Evolutionary conservation across 2,113 vertebrate species (phyloP).

Genomic region (Rhynchopsitta pachyrhyncha): DNA sequence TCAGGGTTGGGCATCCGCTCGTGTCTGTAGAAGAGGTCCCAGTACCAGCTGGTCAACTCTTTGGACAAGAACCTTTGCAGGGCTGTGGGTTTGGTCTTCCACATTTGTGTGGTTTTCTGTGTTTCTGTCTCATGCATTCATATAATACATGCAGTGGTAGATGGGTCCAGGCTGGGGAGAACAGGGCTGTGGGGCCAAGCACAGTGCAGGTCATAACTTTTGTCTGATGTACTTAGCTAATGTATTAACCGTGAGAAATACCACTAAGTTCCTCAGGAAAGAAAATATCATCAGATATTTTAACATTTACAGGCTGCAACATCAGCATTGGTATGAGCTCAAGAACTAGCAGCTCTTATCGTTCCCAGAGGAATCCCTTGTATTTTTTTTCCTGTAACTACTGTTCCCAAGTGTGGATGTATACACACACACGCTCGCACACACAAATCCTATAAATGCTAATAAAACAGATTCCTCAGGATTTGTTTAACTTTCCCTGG

Average conservation of each 20-base stretch:
- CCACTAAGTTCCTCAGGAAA: slow-evolving; percentile 11
- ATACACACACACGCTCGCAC: slow-evolving; percentile 15
- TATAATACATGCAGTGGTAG: fast-evolving
- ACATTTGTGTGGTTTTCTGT: not conserved
- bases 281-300: not conserved
- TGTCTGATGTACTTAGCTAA: slow-evolving; percentile 4
- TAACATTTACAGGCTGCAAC: not conserved
- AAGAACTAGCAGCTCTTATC: not conserved
- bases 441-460: slow-evolving; percentile 54
- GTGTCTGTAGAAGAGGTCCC: not conserved
- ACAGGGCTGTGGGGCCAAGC: not conserved
- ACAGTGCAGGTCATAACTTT: not conserved
- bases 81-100: not conserved
- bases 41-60: fast-evolving
- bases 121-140: fast-evolving
- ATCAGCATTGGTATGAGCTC: not conserved
- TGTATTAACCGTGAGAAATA: slow-evolving; percentile 30
- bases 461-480: slow-evolving; percentile 60
- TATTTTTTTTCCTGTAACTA: slow-evolving; percentile 33
- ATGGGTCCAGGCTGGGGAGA: not conserved
- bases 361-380: slow-evolving; percentile 2
- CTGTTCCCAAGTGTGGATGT: slow-evolving; percentile 32
- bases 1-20: not conserved
- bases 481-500: slow-evolving; percentile 50
- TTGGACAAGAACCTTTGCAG: not conserved